Percentiles rank a stretch among this genome's conserved stretches.
phyloP scores from a whole-genome alignment of 2,113 vertebrate genomes.

The Crocuta crocuta region DNA sequence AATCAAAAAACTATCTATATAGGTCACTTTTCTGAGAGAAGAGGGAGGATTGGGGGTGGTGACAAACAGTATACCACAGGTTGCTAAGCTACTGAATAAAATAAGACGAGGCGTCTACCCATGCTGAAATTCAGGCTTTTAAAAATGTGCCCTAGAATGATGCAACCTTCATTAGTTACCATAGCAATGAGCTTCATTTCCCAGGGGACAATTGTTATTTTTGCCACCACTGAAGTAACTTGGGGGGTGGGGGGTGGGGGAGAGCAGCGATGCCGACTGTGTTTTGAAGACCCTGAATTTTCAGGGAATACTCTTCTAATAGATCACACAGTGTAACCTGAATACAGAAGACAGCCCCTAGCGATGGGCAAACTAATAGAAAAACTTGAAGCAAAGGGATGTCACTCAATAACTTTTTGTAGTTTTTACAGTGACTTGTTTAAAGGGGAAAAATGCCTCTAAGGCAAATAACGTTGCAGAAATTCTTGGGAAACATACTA shows the following conservation, averaged over 20 bases:
- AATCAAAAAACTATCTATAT: conserved; percentile 59
- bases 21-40: conserved; percentile 66
- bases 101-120: conserved; percentile 65
- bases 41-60: conserved; percentile 52
- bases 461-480: conserved; percentile 8
- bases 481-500: conserved; percentile 43
- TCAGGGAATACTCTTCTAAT: conserved; percentile 57
- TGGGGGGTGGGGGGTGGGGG: not conserved
- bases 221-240: conserved; percentile 69
- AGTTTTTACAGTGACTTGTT: conserved; percentile 46
- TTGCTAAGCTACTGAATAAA: conserved; percentile 77
- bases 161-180: conserved; percentile 80
- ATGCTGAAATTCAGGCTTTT: conserved; percentile 78
- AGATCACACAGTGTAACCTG: not conserved
- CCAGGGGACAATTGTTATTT: conserved; percentile 81
- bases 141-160: conserved; percentile 77
- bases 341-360: not conserved
- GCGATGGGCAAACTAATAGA: not conserved
- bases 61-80: conserved; percentile 52
- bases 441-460: not conserved
- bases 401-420: not conserved
- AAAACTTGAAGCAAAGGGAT: not conserved
- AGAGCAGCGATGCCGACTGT: not conserved
- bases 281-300: conserved; percentile 54
- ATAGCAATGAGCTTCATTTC: conserved; percentile 79